Base-by-base conservation (phyloP, 2,888 invertebrate genomes). In the Chironomus riparius region DNA sequence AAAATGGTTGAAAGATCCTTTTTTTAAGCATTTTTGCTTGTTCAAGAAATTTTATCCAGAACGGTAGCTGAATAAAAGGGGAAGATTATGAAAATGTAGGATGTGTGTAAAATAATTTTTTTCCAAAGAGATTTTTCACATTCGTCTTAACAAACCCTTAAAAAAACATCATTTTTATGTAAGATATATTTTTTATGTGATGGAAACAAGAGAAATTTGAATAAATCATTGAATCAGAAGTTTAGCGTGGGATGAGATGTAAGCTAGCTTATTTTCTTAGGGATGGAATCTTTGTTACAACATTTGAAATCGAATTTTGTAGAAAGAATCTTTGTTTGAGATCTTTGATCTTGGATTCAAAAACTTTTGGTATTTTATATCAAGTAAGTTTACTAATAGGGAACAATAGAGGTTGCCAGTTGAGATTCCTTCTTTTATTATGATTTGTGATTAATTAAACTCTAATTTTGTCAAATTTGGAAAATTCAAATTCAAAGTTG, bases 161-260 rank as follows among this genome's bases (percentile, higher is more conserved):
- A 65, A 22, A 22, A 18, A 22, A n/a, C 65, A 22, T 65, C n/a
- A n/a, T 56, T 56, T 56, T 56, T 22, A 22, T 65, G 65, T 65
- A 13, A 18, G 65, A 65, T 65, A 65, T 28, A 38, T 74, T 68
- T 18, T 56, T 74, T 68, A 74, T 74, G 62, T 38, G 74, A 74
- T 65, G 47, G 69, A 76, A 76, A 76, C 76, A 76, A 69, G 76
- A 28, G 12, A 76, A 76, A 76, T 76, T 76, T 76, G 76, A 76
- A 76, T 76, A 76, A 76, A 69, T 76, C 69, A 76, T 76, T 69
- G 69, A 76, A 76, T 76, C 76, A 76, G 69, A 50, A 38, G 56
- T 56, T n/a, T 69, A 69, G 10, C 7, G 68, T 76, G 68, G 74
- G 68, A 68, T 61, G 68, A 74, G 38, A 61, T 47, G 74, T 65